phyloP scores from a whole-genome alignment of 2,888 invertebrate genomes.

The Serrognathus titanus region DNA sequence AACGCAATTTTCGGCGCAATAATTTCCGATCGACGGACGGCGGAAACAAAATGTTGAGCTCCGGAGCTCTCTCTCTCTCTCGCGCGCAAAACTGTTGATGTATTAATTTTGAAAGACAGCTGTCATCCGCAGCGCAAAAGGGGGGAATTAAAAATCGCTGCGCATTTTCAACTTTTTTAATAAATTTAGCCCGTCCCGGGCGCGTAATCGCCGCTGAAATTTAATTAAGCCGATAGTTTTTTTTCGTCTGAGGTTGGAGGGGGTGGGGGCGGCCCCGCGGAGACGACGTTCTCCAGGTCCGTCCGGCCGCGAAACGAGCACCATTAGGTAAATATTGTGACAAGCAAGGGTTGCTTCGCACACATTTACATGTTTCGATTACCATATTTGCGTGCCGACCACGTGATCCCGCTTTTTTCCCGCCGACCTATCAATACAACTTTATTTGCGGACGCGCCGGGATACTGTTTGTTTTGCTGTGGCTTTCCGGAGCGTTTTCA shows the following conservation, averaged over 20 bases:
- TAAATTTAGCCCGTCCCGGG: no score
- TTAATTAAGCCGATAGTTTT: conserved; percentile 41
- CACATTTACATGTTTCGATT: neutral
- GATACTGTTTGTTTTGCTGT: neutral
- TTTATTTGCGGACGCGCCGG: neutral
- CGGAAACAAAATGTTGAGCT: neutral
- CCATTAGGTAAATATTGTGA: neutral
- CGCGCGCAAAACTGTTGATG: neutral
- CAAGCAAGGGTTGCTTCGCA: neutral
- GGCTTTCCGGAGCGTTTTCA: neutral
- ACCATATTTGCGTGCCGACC: neutral
- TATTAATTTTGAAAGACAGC: conserved; percentile 4
- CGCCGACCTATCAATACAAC: no score
- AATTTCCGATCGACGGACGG: conserved; percentile 6
- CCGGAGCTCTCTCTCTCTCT: neutral
- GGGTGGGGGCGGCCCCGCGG: neutral
- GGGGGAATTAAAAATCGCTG: conserved; percentile 2
- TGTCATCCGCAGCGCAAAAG: conserved; percentile 3
- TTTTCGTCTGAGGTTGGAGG: neutral
- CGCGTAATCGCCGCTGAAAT: conserved; percentile 33
- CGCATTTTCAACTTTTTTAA: neutral
- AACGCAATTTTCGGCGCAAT: conserved; percentile 2
- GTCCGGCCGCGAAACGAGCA: no score
- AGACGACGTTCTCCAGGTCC: no score
- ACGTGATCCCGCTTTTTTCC: no score